Evolutionary conservation across 2,888 invertebrate genomes (phyloP), one percentile per base, ranked within the genome.

Genomic region (Meliscaeva auricollis): DNA sequence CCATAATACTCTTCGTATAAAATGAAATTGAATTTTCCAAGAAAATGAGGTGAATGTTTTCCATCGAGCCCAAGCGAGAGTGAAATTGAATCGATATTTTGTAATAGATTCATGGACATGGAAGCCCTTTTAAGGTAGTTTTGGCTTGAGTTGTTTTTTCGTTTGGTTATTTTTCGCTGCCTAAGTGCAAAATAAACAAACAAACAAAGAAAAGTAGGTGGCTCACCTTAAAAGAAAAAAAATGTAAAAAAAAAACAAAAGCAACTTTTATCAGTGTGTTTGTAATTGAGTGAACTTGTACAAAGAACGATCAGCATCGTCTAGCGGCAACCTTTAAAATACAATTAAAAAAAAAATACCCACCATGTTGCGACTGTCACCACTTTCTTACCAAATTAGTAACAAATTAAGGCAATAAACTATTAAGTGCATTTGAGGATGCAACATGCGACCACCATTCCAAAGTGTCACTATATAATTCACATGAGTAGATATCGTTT

Each of bases 31-130:
- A 60, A 44, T 66, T 69, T 77, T 74, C 52, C 41, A 48, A 72
- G 46, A 58, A 81, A 83, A 78, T 54, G 56, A 83, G 83, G 83
- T 83, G 78, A 83, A 83, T 74, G 83, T 69, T 66, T 83, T 54
- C 46, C 44, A 82, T 82, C 52, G 26, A 72, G 72, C 74, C 54
- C n/a, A 20, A 83, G 48, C 62, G 83, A 83, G 83, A 83, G 83
- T 83, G 78, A 83, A 83, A 83, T 56, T 69, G 6, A 83, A 83
- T 83, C 83, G 78, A 83, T 83, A 83, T 78, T 78, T 83, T 83
- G 83, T 78, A 83, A 83, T 83, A 78, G 74, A 69, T 83, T 83
- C 83, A 83, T 78, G 83, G 78, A 83, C 83, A 79, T 38, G 41
- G 73, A 74, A 78, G 77, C 80, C 82, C 60, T 48, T 82, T 77